Evolutionary conservation across 2,888 invertebrate genomes (phyloP), one percentile per base, ranked within the genome.

Genomic region (Lasius platythorax): DNA sequence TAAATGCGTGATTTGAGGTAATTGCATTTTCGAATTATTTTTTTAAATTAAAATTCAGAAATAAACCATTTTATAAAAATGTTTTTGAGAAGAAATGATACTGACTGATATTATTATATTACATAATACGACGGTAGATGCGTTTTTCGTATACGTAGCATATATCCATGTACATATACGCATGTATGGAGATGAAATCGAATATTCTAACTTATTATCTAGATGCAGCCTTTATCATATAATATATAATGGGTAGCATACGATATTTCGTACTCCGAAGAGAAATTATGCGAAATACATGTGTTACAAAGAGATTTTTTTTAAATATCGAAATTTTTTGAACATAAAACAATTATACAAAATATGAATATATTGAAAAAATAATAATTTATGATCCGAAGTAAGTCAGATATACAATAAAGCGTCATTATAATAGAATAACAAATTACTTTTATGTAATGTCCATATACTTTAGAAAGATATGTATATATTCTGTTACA

Each of bases 191-290:
- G 37, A 74, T 58, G 53, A 68, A 75, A 66, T 23, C 37, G 37
- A 75, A 79, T 76, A 87, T 83, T 56, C 18, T 43, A 23, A 33
- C 50, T 23, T 83, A 83, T 87, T 76, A 81, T 74, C 30, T 46
- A n/a, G 64, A 76, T 87, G 74, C 83, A 88, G 83, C 12, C 73
- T 46, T 23, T 43, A 53, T 30, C 40, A 37, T n/a, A n/a, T 73
- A 76, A 70, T 40, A 37, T n/a, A n/a, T 73, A 76, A 70, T 56
- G 23, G 43, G 12, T 33, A 5, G 8, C 43, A 43, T 58, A 61
- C 9, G 67, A 85, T 58, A 76, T 50, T 50, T 75, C 43, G 61
- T 30, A 3, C 50, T 76, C 40, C 53, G 64, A 84, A 85, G 30
- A 33, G 70, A 53, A 28, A 72, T 73, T 72, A 83, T 66, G 68